Base-by-base conservation (phyloP, 1,140 invertebrate genomes). In the Cydia fagiglandana region DNA sequence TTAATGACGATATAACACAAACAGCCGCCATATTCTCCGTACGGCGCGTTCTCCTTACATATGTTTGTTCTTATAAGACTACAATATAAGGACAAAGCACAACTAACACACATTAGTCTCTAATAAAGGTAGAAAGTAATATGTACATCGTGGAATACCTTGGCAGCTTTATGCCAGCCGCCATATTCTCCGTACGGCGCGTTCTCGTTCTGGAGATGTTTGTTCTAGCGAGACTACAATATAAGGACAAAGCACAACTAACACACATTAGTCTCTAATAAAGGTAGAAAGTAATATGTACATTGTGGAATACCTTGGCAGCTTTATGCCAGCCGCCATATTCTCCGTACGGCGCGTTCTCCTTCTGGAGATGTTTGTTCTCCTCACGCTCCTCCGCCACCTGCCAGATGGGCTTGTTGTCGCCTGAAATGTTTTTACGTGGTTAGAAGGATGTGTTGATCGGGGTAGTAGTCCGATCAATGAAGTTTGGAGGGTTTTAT, bases 321-420 rank as follows among this genome's bases (percentile, higher is more conserved):
- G 98, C 98, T 93, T 99, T 99, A 86, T 99, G 98, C 98, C 98
- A 99, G 2, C 97, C 98, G 24, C 98, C 98, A 86, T 99, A 99
- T 86, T 99, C 98, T 7, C 97, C 97, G 83, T 98, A 98, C 0
- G 97, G 97, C 24, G 96, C 96, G 82, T 97, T 97, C 84, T 98
- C 98, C 86, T 97, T 97, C 88, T 97, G 97, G 86, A 97, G 96
- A 82, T 97, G 97, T 92, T 98, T 98, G 89, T 98, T 98, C 86
- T 98, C 97, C 92, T 99, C 98, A 28, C 98, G 94, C 87, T 99
- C 99, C 92, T 99, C 99, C 4, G 99, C 99, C 80, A 99, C 98
- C 95, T 99, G 98, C 99, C 99, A 99, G 88, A 99, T 99, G 6
- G 99, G 98, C 94, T 99, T 99, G 94, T 99, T 99, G 88, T 99